Percentiles rank a stretch among this genome's conserved stretches.
These are phyloP conservation scores for Leptoteleia sp. DNA, from an alignment of 1,140 invertebrate genomes.

Conservation along the genomic window DNA sequence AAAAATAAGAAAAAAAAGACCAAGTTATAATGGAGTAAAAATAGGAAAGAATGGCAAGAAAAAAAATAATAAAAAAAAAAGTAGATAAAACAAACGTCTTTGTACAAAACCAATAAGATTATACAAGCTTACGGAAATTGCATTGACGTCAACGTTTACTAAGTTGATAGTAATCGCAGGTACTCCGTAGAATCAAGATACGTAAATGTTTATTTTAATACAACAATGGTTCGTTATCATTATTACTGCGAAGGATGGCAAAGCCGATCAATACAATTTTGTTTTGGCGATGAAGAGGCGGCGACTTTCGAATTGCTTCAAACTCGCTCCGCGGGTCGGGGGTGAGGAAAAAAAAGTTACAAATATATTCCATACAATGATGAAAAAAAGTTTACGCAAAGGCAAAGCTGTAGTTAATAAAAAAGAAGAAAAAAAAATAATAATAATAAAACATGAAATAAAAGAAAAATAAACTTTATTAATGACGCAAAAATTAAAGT, in stretches of 20 bases:
- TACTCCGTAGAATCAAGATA: constrained; percentile 29
- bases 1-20: too few species aligned
- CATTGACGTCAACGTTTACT: constrained; percentile 24
- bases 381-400: too few species aligned
- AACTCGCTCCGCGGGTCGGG: neutral
- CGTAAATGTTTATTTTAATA: constrained; percentile 15
- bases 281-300: neutral
- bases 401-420: too few species aligned
- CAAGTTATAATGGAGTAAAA: too few species aligned
- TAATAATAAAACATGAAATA: too few species aligned
- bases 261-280: constrained; percentile 45
- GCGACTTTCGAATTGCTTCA: constrained; percentile 4
- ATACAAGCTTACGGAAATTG: constrained; percentile 16
- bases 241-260: constrained; percentile 42
- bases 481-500: too few species aligned
- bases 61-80: neutral
- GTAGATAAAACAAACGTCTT: neutral
- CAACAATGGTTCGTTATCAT: constrained; percentile 8
- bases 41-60: too few species aligned
- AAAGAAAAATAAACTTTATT: too few species aligned
- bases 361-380: too few species aligned
- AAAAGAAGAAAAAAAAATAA: too few species aligned
- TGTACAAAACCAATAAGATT: constrained; percentile 2
- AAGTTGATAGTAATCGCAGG: constrained; percentile 42
- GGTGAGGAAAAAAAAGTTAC: too few species aligned